phyloP scores from a whole-genome alignment of 2,113 vertebrate species.

The Nycticebus coucang region DNA sequence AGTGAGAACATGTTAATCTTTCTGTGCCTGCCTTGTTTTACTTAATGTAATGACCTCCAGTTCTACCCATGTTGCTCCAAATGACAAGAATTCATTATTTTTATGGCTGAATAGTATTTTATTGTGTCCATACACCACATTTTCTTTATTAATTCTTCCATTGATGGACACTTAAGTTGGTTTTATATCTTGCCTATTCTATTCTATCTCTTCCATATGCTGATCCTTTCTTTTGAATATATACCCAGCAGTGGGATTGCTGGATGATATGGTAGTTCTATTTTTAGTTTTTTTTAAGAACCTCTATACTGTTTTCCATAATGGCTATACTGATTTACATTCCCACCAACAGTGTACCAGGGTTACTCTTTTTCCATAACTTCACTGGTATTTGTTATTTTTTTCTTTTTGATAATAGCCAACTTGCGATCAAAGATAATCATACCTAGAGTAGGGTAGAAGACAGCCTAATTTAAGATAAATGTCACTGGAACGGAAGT shows the following conservation, averaged over 20 bases:
- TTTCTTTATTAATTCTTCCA: background rate
- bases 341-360: background rate
- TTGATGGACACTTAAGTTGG: background rate
- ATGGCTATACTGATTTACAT: background rate
- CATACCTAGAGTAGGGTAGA: background rate
- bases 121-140: background rate
- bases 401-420: background rate
- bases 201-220: background rate
- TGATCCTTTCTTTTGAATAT: background rate
- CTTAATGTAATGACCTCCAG: background rate
- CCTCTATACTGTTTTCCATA: background rate
- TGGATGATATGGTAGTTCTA: background rate
- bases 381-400: background rate
- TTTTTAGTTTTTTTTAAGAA: background rate
- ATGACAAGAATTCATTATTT: background rate
- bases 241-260: background rate
- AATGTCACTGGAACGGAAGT: background rate
- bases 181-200: background rate
- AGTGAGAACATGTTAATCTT: background rate
- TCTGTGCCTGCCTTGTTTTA: background rate
- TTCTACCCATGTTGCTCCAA: background rate
- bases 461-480: constrained; percentile 4
- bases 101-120: background rate
- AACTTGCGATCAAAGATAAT: constrained; percentile 8
- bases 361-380: background rate